Evolutionary conservation across 2,113 vertebrate species (phyloP).

Genomic region (human (Homo sapiens)): DNA sequence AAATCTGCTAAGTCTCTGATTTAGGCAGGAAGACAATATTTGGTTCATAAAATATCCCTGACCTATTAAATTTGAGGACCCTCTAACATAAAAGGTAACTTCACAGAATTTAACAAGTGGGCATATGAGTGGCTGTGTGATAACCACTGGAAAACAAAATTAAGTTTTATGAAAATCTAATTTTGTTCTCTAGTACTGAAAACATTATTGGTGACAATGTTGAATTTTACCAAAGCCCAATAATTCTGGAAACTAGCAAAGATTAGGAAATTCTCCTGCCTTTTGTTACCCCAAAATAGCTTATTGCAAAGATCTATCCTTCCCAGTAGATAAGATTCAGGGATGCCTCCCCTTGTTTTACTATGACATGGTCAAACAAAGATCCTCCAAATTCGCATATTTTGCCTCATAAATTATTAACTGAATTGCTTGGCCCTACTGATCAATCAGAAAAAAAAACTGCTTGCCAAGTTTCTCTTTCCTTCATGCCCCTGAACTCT

Average conservation of each 20-base stretch:
- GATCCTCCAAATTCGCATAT: background rate
- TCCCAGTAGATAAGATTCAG: background rate
- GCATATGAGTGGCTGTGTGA: background rate
- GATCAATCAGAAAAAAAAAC: background rate
- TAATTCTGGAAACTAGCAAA: background rate
- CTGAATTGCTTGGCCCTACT: background rate
- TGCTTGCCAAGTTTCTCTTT: background rate
- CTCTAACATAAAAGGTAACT: constrained; percentile 10
- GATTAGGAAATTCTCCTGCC: background rate
- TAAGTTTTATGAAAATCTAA: background rate
- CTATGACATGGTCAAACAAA: background rate
- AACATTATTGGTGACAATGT: background rate
- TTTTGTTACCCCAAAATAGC: background rate
- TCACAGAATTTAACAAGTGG: constrained; percentile 2
- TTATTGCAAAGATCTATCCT: background rate
- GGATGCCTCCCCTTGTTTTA: background rate
- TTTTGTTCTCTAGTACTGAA: constrained; percentile 17
- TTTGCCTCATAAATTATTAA: background rate
- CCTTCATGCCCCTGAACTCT: background rate
- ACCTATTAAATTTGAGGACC: constrained; percentile 21
- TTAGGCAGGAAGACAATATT: constrained; percentile 32
- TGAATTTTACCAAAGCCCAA: background rate
- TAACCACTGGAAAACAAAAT: constrained; percentile 14
- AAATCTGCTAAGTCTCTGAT: constrained; percentile 27
- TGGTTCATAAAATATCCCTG: background rate